phyloP scores from a whole-genome alignment of 2,113 vertebrate species.

The Lophura nycthemera region DNA sequence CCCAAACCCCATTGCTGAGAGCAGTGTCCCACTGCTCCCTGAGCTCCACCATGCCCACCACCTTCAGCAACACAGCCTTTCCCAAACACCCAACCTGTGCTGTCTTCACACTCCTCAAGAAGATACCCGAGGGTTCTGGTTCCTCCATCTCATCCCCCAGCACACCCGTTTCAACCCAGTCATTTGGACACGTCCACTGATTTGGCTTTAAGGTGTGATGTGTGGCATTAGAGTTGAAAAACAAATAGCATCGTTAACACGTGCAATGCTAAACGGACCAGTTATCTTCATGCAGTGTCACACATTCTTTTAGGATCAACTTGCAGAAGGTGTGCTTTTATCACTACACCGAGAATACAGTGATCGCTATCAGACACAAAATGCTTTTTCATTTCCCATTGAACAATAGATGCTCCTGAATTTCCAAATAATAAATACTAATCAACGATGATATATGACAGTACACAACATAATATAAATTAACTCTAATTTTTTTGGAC shows the following conservation, averaged over 20 bases:
- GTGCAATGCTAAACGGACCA: neutral
- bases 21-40: neutral
- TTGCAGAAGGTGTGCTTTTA: conserved; percentile 24
- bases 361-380: conserved; percentile 3
- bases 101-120: neutral
- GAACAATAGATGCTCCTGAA: conserved; percentile 33
- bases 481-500: conserved; percentile 57
- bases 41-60: neutral
- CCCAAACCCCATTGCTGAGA: neutral
- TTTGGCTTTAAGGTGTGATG: neutral
- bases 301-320: neutral
- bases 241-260: neutral
- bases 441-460: conserved; percentile 55
- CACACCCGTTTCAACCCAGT: neutral
- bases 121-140: neutral
- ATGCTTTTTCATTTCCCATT: conserved; percentile 37
- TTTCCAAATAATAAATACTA: conserved; percentile 60
- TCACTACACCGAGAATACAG: neutral
- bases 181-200: neutral
- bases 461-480: conserved; percentile 53
- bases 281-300: neutral
- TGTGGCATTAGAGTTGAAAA: too few species aligned
- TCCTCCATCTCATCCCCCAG: neutral
- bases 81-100: neutral
- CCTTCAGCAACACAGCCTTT: neutral